Evolutionary conservation across 2,888 invertebrate genomes (phyloP).

Genomic region (Brenthis ino): DNA sequence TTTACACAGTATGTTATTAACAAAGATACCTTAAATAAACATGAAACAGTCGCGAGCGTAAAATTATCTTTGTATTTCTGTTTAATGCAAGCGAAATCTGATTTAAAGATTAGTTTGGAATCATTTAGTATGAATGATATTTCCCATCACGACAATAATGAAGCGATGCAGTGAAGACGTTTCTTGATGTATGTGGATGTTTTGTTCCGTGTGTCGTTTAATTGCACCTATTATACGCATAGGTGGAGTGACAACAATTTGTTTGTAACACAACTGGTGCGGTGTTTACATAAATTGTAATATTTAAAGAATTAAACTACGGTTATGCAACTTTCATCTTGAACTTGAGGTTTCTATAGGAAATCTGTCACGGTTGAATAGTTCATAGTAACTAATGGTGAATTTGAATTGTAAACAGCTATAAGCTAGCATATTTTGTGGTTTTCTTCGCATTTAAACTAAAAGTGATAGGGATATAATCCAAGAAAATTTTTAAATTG

Average conservation of each 20-base stretch:
- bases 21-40: too few relatives aligned
- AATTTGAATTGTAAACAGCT: not conserved
- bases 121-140: constrained; percentile 11
- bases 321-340: constrained; percentile 40
- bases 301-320: not conserved
- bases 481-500: too few relatives aligned
- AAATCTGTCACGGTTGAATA: constrained; percentile 36
- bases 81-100: not conserved
- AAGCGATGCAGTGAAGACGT: constrained; percentile 43
- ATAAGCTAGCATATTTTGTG: not conserved
- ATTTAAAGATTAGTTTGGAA: not conserved
- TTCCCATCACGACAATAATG: constrained; percentile 25
- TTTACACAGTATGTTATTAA: not conserved
- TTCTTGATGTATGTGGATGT: constrained; percentile 44
- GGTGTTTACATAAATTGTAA: not conserved
- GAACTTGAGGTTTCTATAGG: constrained; percentile 57
- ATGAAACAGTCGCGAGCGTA: too few relatives aligned
- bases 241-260: not conserved
- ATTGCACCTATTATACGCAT: constrained; percentile 48
- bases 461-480: too few relatives aligned
- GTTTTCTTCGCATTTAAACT: too few relatives aligned
- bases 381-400: not conserved
- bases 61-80: too few relatives aligned
- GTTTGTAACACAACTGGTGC: too few relatives aligned
- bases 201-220: constrained; percentile 51